Evolutionary conservation across 2,797 vertebrate genomes (phyloP).

Genomic region (Pangasius macronema): DNA sequence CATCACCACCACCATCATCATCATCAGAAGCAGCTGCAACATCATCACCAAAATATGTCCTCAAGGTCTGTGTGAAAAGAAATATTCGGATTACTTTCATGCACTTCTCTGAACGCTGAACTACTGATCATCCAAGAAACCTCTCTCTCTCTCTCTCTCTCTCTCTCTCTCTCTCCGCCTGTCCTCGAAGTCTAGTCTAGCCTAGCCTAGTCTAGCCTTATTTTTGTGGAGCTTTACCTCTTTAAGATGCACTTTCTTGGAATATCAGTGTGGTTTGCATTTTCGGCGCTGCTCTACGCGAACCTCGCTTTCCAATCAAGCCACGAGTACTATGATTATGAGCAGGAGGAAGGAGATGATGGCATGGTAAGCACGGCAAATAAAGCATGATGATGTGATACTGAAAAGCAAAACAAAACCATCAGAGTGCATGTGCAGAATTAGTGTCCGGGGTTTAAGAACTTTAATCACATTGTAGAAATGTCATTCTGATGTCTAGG

Average conservation of each 20-base stretch:
- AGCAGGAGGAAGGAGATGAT: conserved; percentile 81
- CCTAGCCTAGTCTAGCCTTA: too few relatives aligned
- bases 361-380: conserved; percentile 76
- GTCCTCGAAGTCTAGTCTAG: too few relatives aligned
- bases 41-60: conserved; percentile 19
- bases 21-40: neutral
- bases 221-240: conserved; percentile 27
- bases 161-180: too few relatives aligned
- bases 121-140: neutral
- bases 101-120: conserved; percentile 2
- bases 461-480: neutral
- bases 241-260: conserved; percentile 74
- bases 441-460: too few relatives aligned
- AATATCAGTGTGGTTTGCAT: conserved; percentile 70
- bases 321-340: conserved; percentile 82
- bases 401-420: neutral
- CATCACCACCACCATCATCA: neutral
- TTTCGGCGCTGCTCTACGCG: conserved; percentile 67
- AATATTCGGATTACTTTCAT: conserved; percentile 20
- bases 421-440: neutral
- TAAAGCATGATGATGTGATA: neutral
- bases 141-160: too few relatives aligned
- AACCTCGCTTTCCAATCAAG: conserved; percentile 82
- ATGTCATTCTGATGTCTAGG: neutral
- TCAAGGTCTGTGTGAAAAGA: conserved; percentile 10